Percentiles rank a stretch among this genome's conserved stretches.
These are phyloP conservation scores for Tyria jacobaeae DNA, from an alignment of 2,888 invertebrate genomes.

Conservation along the genomic window DNA sequence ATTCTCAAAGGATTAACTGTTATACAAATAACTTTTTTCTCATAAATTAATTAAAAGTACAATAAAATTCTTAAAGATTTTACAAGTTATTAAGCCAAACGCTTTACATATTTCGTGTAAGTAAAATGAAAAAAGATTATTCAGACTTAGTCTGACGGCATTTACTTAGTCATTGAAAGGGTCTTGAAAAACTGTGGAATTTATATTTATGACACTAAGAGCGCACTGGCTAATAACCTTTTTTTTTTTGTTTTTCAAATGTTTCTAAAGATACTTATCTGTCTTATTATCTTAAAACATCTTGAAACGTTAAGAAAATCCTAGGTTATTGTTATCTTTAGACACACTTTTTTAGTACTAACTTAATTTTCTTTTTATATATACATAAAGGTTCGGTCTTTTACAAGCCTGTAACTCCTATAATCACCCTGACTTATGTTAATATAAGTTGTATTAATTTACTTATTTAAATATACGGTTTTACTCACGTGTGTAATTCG, in stretches of 20 bases:
- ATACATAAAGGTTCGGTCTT: too few relatives aligned
- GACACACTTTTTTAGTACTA: neutral
- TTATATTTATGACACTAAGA: constrained; percentile 32
- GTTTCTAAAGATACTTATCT: constrained; percentile 19
- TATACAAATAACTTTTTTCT: too few relatives aligned
- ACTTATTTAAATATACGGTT: too few relatives aligned
- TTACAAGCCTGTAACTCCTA: too few relatives aligned
- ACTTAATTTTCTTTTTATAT: too few relatives aligned
- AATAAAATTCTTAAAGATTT: constrained; percentile 3
- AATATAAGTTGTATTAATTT: too few relatives aligned
- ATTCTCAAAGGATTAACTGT: neutral
- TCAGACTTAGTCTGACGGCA: constrained; percentile 6
- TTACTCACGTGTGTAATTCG: too few relatives aligned
- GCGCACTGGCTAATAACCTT: constrained; percentile 15
- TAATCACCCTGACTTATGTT: too few relatives aligned
- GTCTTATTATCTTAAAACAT: constrained; percentile 12
- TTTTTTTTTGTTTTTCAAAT: too few relatives aligned
- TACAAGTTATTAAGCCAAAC: constrained; percentile 4
- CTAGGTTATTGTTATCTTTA: constrained; percentile 4
- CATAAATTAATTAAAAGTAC: neutral
- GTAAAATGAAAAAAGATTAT: constrained; percentile 21
- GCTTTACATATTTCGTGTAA: constrained; percentile 18
- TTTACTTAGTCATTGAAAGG: constrained; percentile 23
- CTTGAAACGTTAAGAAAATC: constrained; percentile 3
- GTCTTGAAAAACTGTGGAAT: constrained; percentile 34